Evolutionary conservation across 2,797 vertebrate genomes (phyloP).

Genomic region (Pseudochaenichthys georgianus): DNA sequence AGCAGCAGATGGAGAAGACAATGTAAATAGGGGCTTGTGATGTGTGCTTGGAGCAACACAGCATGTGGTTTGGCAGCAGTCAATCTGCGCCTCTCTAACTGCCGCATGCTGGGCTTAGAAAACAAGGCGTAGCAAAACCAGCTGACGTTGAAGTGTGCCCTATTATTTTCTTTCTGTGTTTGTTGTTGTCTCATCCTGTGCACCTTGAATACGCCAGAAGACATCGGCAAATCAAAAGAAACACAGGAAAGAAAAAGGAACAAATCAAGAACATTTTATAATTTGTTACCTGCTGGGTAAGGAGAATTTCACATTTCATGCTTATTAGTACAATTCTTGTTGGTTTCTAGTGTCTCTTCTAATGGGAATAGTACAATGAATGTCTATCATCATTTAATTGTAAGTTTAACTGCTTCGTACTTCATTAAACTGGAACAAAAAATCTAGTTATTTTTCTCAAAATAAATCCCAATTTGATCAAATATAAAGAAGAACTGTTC

Average conservation of each 20-base stretch:
- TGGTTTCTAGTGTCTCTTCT: background rate
- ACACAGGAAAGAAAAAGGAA: conserved; percentile 11
- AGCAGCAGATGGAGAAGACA: conserved; percentile 49
- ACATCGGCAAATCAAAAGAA: conserved; percentile 44
- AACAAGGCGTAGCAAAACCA: conserved; percentile 61
- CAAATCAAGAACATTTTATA: conserved; percentile 19
- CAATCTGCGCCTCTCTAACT: conserved; percentile 56
- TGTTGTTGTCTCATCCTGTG: conserved; percentile 60
- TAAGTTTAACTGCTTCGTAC: background rate
- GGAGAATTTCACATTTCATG: conserved; percentile 10
- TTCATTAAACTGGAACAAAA: background rate
- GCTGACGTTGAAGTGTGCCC: conserved; percentile 63
- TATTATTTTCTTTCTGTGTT: conserved; percentile 67
- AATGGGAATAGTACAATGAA: background rate
- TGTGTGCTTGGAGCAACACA: conserved; percentile 68
- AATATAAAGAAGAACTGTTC: conserved; percentile 22
- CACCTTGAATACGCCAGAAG: conserved; percentile 55
- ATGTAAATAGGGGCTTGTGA: conserved; percentile 72
- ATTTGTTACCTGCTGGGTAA: conserved; percentile 24
- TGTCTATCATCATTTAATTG: background rate
- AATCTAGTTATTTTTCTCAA: background rate
- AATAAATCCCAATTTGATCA: background rate
- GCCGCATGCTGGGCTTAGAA: conserved; percentile 48
- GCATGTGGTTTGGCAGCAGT: conserved; percentile 72
- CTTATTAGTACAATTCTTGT: background rate